phyloP scores from a whole-genome alignment of 2,113 vertebrate genomes.

The Trichomycterus rosablanca region DNA sequence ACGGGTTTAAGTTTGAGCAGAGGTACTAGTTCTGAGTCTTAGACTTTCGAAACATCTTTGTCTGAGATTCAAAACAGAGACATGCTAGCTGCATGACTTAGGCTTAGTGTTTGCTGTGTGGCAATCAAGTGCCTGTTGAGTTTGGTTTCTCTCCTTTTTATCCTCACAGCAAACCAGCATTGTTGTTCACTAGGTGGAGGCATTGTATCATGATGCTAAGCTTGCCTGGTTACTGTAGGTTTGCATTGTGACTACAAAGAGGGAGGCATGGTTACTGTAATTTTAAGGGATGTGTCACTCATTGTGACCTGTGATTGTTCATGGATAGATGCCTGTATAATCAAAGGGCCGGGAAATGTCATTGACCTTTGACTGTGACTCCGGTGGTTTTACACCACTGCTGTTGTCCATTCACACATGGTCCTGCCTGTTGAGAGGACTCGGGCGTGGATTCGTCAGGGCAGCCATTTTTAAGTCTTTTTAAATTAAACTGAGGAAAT shows the following conservation, averaged over 20 bases:
- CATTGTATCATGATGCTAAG: conserved; percentile 39
- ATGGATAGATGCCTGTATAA: conserved; percentile 21
- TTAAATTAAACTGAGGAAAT: too few relatives aligned
- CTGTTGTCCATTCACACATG: conserved; percentile 26
- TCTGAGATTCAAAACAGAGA: conserved; percentile 44
- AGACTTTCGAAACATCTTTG: conserved; percentile 45
- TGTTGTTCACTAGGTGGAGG: conserved; percentile 57
- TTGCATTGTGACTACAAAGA: too few relatives aligned
- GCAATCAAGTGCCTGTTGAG: conserved; percentile 69
- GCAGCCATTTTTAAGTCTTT: too few relatives aligned
- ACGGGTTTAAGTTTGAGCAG: too few relatives aligned
- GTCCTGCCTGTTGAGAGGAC: too few relatives aligned
- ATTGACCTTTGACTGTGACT: conserved; percentile 72
- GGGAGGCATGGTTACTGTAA: background rate
- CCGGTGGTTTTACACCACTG: too few relatives aligned
- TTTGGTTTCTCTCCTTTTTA: conserved; percentile 19
- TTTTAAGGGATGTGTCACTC: conserved; percentile 27
- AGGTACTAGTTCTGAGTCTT: too few relatives aligned
- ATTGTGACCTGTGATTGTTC: conserved; percentile 27
- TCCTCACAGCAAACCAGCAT: conserved; percentile 21
- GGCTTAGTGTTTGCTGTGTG: conserved; percentile 55
- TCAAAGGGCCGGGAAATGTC: conserved; percentile 52
- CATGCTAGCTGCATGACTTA: conserved; percentile 51
- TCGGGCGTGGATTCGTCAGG: too few relatives aligned
- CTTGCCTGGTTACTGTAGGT: too few relatives aligned